A percentile compares a stretch with the other conserved stretches of the same genome.
phyloP scores from a whole-genome alignment of 2,113 vertebrate genomes.

The Callipepla squamata region DNA sequence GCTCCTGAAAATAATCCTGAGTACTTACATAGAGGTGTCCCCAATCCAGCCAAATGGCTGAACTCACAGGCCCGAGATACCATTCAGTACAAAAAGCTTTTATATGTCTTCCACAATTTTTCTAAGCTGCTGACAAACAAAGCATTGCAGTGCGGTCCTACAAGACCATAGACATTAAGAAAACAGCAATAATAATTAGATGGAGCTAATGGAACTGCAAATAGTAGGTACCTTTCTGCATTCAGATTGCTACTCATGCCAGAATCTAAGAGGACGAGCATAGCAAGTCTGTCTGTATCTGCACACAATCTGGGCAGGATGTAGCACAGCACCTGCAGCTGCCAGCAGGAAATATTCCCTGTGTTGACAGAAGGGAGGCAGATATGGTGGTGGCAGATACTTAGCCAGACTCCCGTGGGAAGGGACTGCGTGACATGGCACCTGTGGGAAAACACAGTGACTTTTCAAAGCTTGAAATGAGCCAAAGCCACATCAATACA shows the following conservation, averaged over 20 bases:
- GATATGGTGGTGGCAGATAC: background rate
- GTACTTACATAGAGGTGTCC: background rate
- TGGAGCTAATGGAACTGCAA: background rate
- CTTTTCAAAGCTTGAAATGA: background rate
- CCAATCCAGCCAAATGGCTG: background rate
- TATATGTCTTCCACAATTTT: background rate
- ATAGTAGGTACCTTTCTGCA: background rate
- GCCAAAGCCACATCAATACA: background rate
- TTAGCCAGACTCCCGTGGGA: background rate
- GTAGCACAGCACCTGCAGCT: background rate
- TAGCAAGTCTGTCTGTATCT: background rate
- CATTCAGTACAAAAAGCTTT: background rate
- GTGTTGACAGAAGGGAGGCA: background rate
- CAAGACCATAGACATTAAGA: background rate
- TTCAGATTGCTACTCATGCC: background rate
- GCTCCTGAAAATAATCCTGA: background rate
- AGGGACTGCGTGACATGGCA: background rate
- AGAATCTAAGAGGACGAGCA: background rate
- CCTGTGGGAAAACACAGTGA: fast-evolving
- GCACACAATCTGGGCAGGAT: background rate
- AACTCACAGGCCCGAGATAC: background rate
- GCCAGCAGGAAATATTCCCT: background rate
- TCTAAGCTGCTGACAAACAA: background rate
- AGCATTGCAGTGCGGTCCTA: background rate
- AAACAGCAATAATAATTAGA: constrained; percentile 27